Base-by-base conservation (phyloP, 2,113 vertebrate genomes). In the Ariopsis seemanni region DNA sequence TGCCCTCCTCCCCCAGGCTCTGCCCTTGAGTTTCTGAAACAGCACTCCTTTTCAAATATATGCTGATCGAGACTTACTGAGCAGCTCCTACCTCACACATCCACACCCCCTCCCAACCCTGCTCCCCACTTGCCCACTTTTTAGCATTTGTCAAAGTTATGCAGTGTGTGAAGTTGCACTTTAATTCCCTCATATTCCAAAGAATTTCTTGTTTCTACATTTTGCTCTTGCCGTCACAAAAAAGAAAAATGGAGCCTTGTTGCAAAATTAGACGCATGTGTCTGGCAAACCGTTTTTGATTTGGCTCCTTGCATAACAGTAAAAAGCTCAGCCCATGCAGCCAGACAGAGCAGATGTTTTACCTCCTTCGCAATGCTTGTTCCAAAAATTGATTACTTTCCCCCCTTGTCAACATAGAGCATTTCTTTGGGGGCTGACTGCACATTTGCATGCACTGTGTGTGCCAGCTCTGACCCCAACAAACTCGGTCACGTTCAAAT, bases 361-460 rank as follows among this genome's bases (percentile, higher is more conserved):
- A 50, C 55, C 69, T 60, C 71, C 69, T 50, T 48, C 3, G 25
- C 18, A 14, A 34, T 84, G 22, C 53, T 84, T 8, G 9, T 18
- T 53, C 82, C 65, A 57, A 10, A 30, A 69, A 30, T 55, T 11
- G 48, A 34, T 83, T 53, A 5, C 42, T 55, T 25, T 53, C 0
- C 22, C 74, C 25, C 42, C 25, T 50, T 5, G 18, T 71, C 52
- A 20, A 52, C 15, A 1, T 30, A 42, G 5, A 6, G 12, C 53
- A 48, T 53, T 65, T 27, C 3, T 72, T 52, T 74, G 67, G 52
- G 72, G 10, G 30, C 90, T 89, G 91, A 77, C 84, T 74, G 62
- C 85, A 89, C 82, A 87, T 92, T 91, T 92, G 58, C 88, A 90
- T 92, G 75, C 82, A 87, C 90, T 88, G 86, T 87, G 89, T 85